phyloP scores from a whole-genome alignment of 2,797 vertebrate genomes.

The Poecilia velifera region DNA sequence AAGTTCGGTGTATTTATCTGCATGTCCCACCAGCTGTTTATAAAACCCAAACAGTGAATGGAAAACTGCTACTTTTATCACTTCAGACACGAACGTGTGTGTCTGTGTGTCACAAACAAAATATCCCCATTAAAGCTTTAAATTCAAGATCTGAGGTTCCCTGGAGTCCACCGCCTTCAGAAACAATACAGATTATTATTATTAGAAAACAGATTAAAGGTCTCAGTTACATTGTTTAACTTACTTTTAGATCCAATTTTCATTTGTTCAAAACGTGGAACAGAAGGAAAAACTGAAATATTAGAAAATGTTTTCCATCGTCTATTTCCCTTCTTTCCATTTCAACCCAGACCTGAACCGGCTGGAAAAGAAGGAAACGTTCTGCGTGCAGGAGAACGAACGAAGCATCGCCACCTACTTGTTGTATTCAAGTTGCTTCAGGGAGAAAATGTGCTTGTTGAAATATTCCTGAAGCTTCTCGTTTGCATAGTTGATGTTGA shows the following conservation, averaged over 20 bases:
- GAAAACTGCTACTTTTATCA: not conserved
- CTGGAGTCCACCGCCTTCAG: too few species aligned
- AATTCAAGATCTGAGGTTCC: not conserved
- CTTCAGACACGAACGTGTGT: not conserved
- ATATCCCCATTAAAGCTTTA: not conserved
- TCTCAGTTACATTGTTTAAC: not conserved
- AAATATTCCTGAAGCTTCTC: slow-evolving; percentile 99
- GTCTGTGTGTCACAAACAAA: not conserved
- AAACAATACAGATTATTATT: too few species aligned
- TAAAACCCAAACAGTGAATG: not conserved
- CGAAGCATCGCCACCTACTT: slow-evolving; percentile 68
- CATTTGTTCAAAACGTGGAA: not conserved
- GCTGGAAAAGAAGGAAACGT: not conserved
- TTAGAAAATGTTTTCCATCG: not conserved
- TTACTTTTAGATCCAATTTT: not conserved
- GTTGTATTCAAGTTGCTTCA: slow-evolving; percentile 97
- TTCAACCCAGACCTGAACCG: not conserved
- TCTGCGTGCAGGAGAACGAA: not conserved
- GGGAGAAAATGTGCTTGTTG: slow-evolving; percentile 98
- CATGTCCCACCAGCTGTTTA: not conserved
- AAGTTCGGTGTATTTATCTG: not conserved
- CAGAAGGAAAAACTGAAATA: not conserved
- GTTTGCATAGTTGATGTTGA: slow-evolving; percentile 99
- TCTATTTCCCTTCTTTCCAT: not conserved
- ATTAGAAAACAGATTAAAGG: too few species aligned